Evolutionary conservation across 2,113 vertebrate species (phyloP).

Genomic region (Scortum barcoo): DNA sequence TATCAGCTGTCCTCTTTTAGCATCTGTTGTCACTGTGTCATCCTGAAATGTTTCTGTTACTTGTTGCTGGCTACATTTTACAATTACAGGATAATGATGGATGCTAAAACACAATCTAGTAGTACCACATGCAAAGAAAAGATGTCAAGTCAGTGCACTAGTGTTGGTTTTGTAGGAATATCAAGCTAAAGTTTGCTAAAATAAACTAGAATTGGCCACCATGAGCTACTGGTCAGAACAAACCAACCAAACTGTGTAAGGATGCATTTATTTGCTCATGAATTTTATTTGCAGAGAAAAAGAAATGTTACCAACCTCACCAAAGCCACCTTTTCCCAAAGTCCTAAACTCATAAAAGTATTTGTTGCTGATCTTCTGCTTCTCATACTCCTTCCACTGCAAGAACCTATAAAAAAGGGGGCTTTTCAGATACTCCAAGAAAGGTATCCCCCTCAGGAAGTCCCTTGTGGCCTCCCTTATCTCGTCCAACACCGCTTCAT

Average conservation of each 20-base stretch:
- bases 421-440: conserved; percentile 88
- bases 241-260: not conserved
- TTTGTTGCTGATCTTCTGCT: conserved; percentile 87
- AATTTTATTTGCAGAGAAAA: not conserved
- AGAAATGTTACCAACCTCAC: conserved; percentile 93
- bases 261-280: not conserved
- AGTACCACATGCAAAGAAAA: not conserved
- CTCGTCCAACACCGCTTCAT: conserved; percentile 70
- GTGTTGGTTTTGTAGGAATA: no score
- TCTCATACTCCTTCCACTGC: conserved; percentile 94
- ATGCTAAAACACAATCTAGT: not conserved
- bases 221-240: not conserved
- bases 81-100: no score
- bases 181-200: not conserved
- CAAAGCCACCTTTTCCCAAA: conserved; percentile 93
- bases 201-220: not conserved
- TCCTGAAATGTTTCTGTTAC: not conserved
- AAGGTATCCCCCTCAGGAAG: conserved; percentile 89
- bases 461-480: conserved; percentile 83
- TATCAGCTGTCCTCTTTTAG: not conserved
- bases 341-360: conserved; percentile 92
- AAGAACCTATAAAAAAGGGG: conserved; percentile 89
- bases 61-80: not conserved
- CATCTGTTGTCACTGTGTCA: not conserved
- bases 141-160: not conserved